Conservation (phyloP, 2,113 vertebrate genomes). For the Symphodus melops region DNA sequence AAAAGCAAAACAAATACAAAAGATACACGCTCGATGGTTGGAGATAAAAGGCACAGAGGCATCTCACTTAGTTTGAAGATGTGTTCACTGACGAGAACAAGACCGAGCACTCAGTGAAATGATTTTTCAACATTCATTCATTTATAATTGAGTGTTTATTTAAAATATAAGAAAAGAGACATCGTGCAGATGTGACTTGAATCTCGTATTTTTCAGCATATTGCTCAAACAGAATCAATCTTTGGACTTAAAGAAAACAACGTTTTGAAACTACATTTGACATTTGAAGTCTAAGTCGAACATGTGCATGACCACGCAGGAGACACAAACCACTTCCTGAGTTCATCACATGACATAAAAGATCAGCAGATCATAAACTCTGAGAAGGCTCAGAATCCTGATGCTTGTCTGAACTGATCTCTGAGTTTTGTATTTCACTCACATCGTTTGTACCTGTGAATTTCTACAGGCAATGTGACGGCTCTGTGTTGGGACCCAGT, state of each 20-base stretch:
- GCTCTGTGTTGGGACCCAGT: conserved; percentile 96
- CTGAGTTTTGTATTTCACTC: not conserved
- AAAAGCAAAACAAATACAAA: not conserved
- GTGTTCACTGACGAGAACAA: not conserved
- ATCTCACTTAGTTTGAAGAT: not conserved
- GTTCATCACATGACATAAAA: too few relatives aligned
- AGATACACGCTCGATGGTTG: not conserved
- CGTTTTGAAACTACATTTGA: not conserved
- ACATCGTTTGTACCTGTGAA: not conserved
- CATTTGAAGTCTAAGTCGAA: not conserved
- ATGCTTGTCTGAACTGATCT: not conserved
- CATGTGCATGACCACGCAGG: not conserved
- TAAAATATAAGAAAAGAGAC: not conserved
- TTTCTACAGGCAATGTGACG: conserved; percentile 89
- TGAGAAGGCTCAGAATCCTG: not conserved
- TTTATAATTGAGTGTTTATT: not conserved
- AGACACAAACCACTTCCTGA: not conserved
- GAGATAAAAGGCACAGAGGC: not conserved
- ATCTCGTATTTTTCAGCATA: too few relatives aligned
- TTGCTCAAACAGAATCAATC: too few relatives aligned
- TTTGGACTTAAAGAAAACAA: too few relatives aligned
- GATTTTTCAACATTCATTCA: not conserved
- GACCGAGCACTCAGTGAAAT: not conserved
- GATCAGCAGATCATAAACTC: not conserved
- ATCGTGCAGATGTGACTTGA: too few relatives aligned